phyloP scores from a whole-genome alignment of 2,113 vertebrate species.

The human (Homo sapiens) region DNA sequence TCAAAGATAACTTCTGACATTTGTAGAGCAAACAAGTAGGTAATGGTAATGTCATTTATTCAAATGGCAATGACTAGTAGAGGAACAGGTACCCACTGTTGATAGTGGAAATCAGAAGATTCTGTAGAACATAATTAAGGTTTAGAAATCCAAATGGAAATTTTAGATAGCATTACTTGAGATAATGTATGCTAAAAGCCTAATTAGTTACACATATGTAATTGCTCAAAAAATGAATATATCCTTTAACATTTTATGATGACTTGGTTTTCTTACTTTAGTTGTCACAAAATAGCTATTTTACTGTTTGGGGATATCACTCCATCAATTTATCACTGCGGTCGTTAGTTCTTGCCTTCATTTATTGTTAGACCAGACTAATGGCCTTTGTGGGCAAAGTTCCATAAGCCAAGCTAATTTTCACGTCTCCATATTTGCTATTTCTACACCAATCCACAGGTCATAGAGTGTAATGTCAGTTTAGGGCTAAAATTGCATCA shows the following conservation, averaged over 20 bases:
- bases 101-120: neutral
- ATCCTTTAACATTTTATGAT: neutral
- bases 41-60: neutral
- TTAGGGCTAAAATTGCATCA: neutral
- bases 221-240: slow-evolving; percentile 13
- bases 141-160: neutral
- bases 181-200: neutral
- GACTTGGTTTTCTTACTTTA: slow-evolving; percentile 38
- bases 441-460: neutral
- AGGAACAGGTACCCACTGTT: neutral
- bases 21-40: slow-evolving; percentile 20
- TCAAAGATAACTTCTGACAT: neutral
- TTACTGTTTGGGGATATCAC: neutral
- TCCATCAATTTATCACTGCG: neutral
- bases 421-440: neutral
- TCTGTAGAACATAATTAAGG: neutral
- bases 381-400: neutral
- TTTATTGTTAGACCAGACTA: slow-evolving; percentile 37
- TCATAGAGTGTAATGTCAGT: neutral
- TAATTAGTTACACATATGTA: neutral
- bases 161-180: neutral
- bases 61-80: neutral
- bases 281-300: neutral
- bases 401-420: slow-evolving; percentile 28
- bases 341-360: neutral